Evolutionary conservation across 2,797 vertebrate genomes (phyloP).

Genomic region (Chelmon rostratus): DNA sequence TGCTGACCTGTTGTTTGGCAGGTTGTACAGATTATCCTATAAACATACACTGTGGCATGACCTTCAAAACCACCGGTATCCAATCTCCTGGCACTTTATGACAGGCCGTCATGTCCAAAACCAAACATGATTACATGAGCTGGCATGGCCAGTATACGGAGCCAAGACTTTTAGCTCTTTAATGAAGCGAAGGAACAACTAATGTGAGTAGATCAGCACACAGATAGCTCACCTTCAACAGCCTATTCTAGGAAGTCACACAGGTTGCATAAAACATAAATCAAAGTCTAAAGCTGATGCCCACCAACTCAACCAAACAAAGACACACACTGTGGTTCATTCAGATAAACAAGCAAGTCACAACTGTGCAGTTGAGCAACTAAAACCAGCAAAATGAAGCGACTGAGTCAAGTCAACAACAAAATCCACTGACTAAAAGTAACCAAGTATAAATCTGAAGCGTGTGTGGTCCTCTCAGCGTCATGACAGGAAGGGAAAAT

Average conservation of each 20-base stretch:
- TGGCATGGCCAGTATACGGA: not conserved
- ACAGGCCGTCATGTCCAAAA: conserved; percentile 17
- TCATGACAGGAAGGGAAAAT: no score
- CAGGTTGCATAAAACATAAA: conserved; percentile 33
- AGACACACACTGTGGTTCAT: conserved; percentile 25
- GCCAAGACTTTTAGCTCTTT: not conserved
- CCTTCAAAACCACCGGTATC: conserved; percentile 43
- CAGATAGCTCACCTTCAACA: conserved; percentile 28
- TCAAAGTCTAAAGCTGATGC: conserved; percentile 21
- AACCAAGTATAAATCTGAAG: conserved; percentile 10
- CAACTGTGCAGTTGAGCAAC: conserved; percentile 18
- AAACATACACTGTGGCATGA: conserved; percentile 40
- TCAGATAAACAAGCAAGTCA: conserved; percentile 29
- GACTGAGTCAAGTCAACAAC: conserved; percentile 21
- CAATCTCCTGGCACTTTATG: conserved; percentile 20
- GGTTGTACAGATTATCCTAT: conserved; percentile 13
- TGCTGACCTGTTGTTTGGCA: conserved; percentile 32
- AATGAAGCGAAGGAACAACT: not conserved
- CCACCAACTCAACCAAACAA: conserved; percentile 2
- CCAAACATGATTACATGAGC: conserved; percentile 6
- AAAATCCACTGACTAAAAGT: conserved; percentile 2
- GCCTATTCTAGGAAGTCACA: not conserved
- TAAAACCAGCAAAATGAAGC: conserved; percentile 26
- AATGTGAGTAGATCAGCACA: conserved; percentile 25
- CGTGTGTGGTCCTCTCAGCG: conserved; percentile 11